These are phyloP conservation scores for Isichthys henryi DNA, from an alignment of 2,113 vertebrate species.

Conservation along the genomic window DNA sequence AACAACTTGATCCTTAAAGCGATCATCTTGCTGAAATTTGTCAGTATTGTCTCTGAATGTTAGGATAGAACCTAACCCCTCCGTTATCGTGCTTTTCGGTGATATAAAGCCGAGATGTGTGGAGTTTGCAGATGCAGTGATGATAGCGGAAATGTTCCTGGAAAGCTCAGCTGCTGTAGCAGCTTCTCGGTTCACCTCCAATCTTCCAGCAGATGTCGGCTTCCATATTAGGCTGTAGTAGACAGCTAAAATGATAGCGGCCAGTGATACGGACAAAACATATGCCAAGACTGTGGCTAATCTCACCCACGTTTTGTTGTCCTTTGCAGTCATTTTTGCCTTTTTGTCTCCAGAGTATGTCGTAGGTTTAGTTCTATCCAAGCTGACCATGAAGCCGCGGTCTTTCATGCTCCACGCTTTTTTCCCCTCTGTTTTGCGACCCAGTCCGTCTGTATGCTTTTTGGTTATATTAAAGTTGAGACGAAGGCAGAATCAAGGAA, in stretches of 20 bases:
- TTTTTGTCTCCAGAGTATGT: constrained; percentile 82
- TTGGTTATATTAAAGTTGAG: not conserved
- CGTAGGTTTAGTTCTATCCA: constrained; percentile 73
- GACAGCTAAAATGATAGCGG: constrained; percentile 77
- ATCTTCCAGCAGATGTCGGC: constrained; percentile 46
- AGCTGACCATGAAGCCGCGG: constrained; percentile 60
- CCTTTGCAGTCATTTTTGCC: constrained; percentile 79
- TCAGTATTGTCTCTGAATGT: not conserved
- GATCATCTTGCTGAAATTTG: not conserved
- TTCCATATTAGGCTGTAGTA: constrained; percentile 84
- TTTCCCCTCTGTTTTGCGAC: constrained; percentile 62
- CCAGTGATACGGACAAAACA: constrained; percentile 76
- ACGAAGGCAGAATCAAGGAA: not conserved
- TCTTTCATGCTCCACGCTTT: constrained; percentile 66
- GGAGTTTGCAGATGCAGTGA: not conserved
- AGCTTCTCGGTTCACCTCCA: constrained; percentile 12
- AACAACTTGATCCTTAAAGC: not conserved
- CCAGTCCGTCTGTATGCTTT: constrained; percentile 42
- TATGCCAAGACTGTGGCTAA: constrained; percentile 79
- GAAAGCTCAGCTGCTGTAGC: not conserved
- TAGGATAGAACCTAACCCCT: not conserved
- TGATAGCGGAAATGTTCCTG: not conserved
- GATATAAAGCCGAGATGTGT: not conserved
- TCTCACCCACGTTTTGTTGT: constrained; percentile 82
- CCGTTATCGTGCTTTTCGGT: not conserved